Conservation (phyloP, 1,140 invertebrate species). For the Cydia splendana region DNA sequence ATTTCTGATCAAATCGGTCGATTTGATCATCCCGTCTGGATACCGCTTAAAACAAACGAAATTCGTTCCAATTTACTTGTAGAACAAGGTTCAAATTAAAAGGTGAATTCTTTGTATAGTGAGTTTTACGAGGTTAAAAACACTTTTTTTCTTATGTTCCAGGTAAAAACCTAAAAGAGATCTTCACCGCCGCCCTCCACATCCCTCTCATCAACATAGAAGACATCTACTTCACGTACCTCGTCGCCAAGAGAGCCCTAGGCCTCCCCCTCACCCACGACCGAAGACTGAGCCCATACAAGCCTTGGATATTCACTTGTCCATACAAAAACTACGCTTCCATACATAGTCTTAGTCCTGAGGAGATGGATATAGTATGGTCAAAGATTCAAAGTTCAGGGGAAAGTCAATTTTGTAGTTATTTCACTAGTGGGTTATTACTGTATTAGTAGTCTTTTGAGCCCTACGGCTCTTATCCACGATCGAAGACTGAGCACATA, state of each 20-base stretch:
- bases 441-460: conserved; percentile 44
- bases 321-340: conserved; percentile 54
- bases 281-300: conserved; percentile 56
- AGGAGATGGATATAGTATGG: conserved; percentile 52
- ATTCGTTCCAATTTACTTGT: too few species aligned
- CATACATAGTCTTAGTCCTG: conserved; percentile 49
- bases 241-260: conserved; percentile 53
- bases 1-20: too few species aligned
- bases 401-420: conserved; percentile 38
- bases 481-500: conserved; percentile 61
- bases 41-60: too few species aligned
- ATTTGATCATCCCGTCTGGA: too few species aligned
- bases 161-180: conserved; percentile 54
- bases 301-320: conserved; percentile 52
- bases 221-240: conserved; percentile 67
- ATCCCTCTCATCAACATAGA: conserved; percentile 66
- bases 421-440: conserved; percentile 46
- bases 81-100: too few species aligned
- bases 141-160: too few species aligned
- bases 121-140: too few species aligned
- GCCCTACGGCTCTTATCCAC: conserved; percentile 37
- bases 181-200: conserved; percentile 44
- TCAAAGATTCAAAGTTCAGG: conserved; percentile 40
- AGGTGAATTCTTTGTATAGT: too few species aligned
- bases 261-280: conserved; percentile 55